Conservation (phyloP, 2,888 invertebrate species). For the Acleris sparsana region DNA sequence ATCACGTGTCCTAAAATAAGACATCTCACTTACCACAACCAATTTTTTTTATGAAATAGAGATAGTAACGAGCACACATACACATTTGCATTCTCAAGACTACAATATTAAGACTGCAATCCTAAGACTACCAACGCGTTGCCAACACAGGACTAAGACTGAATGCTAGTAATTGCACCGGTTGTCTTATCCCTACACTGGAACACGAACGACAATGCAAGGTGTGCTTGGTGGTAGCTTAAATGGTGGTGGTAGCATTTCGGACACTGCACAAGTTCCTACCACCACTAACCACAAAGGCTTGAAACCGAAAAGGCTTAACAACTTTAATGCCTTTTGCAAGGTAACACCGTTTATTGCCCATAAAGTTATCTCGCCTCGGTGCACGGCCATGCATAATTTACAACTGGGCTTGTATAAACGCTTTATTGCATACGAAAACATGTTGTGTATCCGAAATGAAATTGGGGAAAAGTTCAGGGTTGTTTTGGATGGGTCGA, state of each 20-base stretch:
- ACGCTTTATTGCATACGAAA: constrained; percentile 32
- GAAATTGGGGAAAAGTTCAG: too few relatives aligned
- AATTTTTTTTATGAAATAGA: too few relatives aligned
- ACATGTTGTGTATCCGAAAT: constrained; percentile 12
- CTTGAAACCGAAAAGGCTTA: constrained; percentile 15
- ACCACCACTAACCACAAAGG: constrained; percentile 7
- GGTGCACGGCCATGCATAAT: constrained; percentile 69
- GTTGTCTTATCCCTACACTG: too few relatives aligned
- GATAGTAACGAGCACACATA: too few relatives aligned
- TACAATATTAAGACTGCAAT: background rate
- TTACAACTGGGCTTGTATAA: constrained; percentile 47
- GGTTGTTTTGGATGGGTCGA: too few relatives aligned
- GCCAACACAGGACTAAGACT: background rate
- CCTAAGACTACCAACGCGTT: constrained; percentile 2
- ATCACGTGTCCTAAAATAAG: too few relatives aligned
- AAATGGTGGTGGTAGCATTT: background rate
- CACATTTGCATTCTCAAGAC: too few relatives aligned
- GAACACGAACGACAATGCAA: too few relatives aligned
- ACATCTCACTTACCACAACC: too few relatives aligned
- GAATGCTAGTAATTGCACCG: background rate
- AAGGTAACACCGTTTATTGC: constrained; percentile 60
- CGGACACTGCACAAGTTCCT: background rate
- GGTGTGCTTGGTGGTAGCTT: too few relatives aligned
- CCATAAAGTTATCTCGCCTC: constrained; percentile 64
- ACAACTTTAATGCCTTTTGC: constrained; percentile 24